phyloP scores from a whole-genome alignment of 2,888 invertebrate species.

The Lysandra bellargus region DNA sequence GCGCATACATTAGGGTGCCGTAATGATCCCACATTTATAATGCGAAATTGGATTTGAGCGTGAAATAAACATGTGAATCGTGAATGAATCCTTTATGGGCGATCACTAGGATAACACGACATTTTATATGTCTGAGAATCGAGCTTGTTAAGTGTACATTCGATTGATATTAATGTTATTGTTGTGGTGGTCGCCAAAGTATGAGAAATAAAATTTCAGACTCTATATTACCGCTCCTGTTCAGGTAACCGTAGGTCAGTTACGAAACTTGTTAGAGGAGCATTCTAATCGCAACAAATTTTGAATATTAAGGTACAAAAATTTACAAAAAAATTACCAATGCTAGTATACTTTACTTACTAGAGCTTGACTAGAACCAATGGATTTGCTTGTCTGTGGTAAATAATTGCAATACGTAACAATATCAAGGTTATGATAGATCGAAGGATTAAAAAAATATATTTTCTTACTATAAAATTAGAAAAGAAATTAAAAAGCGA shows the following conservation, averaged over 20 bases:
- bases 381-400: too few relatives aligned
- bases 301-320: too few relatives aligned
- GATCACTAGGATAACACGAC: not conserved
- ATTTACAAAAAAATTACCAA: not conserved
- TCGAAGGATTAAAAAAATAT: too few relatives aligned
- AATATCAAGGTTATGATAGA: too few relatives aligned
- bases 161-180: constrained; percentile 1
- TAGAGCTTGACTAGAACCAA: too few relatives aligned
- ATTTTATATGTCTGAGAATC: constrained; percentile 22
- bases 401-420: too few relatives aligned
- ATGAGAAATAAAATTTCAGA: not conserved
- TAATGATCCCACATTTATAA: constrained; percentile 56
- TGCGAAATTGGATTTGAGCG: constrained; percentile 60
- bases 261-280: not conserved
- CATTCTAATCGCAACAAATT: not conserved
- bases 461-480: too few relatives aligned
- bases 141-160: constrained; percentile 12
- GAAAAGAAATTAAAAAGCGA: not conserved
- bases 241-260: not conserved
- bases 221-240: not conserved
- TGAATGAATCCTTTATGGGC: constrained; percentile 12
- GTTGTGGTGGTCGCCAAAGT: not conserved
- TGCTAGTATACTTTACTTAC: not conserved
- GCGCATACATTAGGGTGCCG: constrained; percentile 37
- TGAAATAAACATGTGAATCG: constrained; percentile 46